Percentiles rank a stretch among this genome's conserved stretches.
Conservation (phyloP, 2,888 invertebrate genomes). For the Trichacis sp. region DNA sequence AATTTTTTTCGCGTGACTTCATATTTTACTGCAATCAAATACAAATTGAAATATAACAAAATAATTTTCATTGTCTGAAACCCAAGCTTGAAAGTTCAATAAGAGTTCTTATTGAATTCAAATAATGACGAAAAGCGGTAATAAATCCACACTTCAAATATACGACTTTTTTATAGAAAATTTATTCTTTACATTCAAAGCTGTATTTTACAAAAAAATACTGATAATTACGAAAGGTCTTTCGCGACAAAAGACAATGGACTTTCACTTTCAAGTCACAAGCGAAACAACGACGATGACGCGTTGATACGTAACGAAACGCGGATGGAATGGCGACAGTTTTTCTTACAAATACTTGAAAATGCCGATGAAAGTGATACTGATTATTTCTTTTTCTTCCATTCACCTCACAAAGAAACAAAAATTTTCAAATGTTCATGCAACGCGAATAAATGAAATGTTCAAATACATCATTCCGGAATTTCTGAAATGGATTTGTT, state of each 20-base stretch:
- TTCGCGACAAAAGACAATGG: slow-evolving; percentile 4
- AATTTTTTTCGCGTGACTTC: no score
- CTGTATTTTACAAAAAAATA: background rate
- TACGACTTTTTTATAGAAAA: background rate
- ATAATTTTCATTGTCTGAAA: no score
- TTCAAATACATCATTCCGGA: no score
- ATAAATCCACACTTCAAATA: no score
- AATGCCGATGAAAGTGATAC: slow-evolving; percentile 35
- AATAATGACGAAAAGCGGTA: no score
- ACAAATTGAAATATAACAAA: no score
- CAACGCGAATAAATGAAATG: background rate
- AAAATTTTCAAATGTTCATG: background rate
- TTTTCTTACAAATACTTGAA: slow-evolving; percentile 19
- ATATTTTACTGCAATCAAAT: no score
- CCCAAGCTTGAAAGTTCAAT: no score
- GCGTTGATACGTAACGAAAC: slow-evolving; percentile 29
- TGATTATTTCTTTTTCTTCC: slow-evolving; percentile 28
- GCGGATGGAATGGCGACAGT: slow-evolving; percentile 45
- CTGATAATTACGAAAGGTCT: slow-evolving; percentile 5
- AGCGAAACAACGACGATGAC: slow-evolving; percentile 37
- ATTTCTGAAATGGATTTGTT: background rate
- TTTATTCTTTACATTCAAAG: background rate
- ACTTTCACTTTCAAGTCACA: slow-evolving; percentile 36
- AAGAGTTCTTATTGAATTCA: no score
- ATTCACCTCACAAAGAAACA: background rate